These are phyloP conservation scores for Aromia moschata DNA, from an alignment of 2,888 invertebrate species.

Conservation along the genomic window DNA sequence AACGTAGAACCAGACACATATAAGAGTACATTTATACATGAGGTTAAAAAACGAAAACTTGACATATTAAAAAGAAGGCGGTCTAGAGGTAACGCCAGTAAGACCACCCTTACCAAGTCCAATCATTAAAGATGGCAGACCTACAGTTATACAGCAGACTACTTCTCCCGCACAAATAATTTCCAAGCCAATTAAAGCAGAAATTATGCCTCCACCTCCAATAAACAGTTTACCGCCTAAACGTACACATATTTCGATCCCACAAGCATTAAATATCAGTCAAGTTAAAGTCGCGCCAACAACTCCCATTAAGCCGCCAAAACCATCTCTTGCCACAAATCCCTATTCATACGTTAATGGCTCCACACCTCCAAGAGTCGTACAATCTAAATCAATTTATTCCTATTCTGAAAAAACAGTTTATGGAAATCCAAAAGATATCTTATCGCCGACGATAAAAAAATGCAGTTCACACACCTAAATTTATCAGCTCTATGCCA, in stretches of 20 bases:
- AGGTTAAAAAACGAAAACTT: conserved; percentile 73
- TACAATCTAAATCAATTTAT: conserved; percentile 73
- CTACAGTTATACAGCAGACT: conserved; percentile 56
- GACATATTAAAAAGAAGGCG: conserved; percentile 80
- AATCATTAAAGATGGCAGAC: conserved; percentile 52
- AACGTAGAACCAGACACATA: conserved; percentile 63
- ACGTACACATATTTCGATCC: conserved; percentile 63
- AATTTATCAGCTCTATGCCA: conserved; percentile 57
- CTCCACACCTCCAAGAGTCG: conserved; percentile 66
- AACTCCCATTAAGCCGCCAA: conserved; percentile 37
- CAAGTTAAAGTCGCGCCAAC: conserved; percentile 35
- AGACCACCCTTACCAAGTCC: conserved; percentile 47
- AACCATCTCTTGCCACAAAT: conserved; percentile 14
- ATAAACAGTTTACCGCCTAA: conserved; percentile 52
- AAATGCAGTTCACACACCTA: conserved; percentile 62
- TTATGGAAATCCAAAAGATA: conserved; percentile 79
- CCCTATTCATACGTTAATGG: conserved; percentile 42
- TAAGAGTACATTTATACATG: conserved; percentile 46
- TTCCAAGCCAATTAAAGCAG: conserved; percentile 39
- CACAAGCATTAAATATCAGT: conserved; percentile 54
- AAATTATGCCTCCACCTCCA: conserved; percentile 50
- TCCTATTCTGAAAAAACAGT: conserved; percentile 72
- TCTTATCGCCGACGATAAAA: conserved; percentile 67
- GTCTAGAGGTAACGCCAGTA: conserved; percentile 79
- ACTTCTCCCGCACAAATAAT: conserved; percentile 35